These are phyloP conservation scores for Metaphire vulgaris DNA, from an alignment of 1,140 invertebrate species.

Conservation along the genomic window DNA sequence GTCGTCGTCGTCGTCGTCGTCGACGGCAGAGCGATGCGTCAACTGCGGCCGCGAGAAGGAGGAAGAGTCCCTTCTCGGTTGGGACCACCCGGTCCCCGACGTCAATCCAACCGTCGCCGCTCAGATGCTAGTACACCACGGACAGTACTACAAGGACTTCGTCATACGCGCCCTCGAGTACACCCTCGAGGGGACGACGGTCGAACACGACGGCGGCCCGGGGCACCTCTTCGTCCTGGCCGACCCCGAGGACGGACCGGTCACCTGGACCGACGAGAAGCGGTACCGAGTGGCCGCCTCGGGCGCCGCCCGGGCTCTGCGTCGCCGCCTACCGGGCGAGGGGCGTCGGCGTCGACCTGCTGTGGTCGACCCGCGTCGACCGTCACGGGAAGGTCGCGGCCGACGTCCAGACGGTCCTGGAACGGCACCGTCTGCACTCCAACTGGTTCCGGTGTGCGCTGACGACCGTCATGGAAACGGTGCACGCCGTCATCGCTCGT, in stretches of 20 bases:
- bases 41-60: background rate
- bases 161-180: background rate
- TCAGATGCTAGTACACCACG: background rate
- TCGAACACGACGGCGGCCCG: slow-evolving; percentile 19
- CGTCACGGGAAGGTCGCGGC: slow-evolving; percentile 10
- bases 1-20: background rate
- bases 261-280: slow-evolving; percentile 19
- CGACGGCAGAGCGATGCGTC: background rate
- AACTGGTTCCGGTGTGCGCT: slow-evolving; percentile 28
- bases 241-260: slow-evolving; percentile 4
- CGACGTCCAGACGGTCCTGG: slow-evolving; percentile 18
- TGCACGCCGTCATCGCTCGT: background rate
- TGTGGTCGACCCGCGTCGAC: slow-evolving; percentile 17
- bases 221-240: slow-evolving; percentile 24
- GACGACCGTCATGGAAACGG: background rate
- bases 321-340: slow-evolving; percentile 14
- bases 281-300: slow-evolving; percentile 22
- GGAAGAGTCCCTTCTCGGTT: background rate
- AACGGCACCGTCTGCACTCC: slow-evolving; percentile 7
- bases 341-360: slow-evolving; percentile 20
- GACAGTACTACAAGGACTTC: slow-evolving; percentile 1
- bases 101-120: background rate
- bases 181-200: slow-evolving; percentile 18
- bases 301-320: slow-evolving; percentile 14
- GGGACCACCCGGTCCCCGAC: background rate